These are phyloP conservation scores for Caenorhabditis sulstoni DNA, from an alignment of 2,888 invertebrate species.

Conservation along the genomic window DNA sequence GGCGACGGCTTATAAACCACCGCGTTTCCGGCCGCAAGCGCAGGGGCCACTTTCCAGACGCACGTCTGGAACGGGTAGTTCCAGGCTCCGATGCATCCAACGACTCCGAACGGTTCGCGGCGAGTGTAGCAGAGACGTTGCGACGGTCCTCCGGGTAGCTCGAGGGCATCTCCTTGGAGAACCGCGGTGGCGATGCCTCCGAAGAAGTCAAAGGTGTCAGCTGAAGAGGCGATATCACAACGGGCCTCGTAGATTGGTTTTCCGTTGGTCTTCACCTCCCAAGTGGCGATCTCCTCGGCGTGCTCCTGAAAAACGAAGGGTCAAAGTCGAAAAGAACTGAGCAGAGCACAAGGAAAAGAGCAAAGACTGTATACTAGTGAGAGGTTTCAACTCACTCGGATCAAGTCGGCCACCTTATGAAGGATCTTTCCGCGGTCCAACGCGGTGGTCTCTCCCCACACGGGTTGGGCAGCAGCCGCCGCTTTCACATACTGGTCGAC, in stretches of 20 bases:
- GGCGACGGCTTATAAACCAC: conserved; percentile 84
- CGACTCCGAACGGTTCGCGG: conserved; percentile 77
- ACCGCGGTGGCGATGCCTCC: conserved; percentile 80
- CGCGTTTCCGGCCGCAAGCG: conserved; percentile 83
- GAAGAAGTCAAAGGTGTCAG: conserved; percentile 83
- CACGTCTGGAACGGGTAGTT: conserved; percentile 79
- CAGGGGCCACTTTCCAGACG: conserved; percentile 81
- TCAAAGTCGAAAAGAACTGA: background rate
- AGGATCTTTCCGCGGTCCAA: conserved; percentile 75
- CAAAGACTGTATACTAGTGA: too few relatives aligned
- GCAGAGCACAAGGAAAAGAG: too few relatives aligned
- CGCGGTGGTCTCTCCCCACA: conserved; percentile 62
- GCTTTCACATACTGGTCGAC: conserved; percentile 60
- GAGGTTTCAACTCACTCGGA: conserved; percentile 64
- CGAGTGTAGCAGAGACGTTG: conserved; percentile 77
- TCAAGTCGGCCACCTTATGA: conserved; percentile 71
- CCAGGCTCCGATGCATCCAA: conserved; percentile 79
- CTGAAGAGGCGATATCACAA: conserved; percentile 83
- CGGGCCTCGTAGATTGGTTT: conserved; percentile 84
- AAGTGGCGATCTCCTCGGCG: conserved; percentile 80
- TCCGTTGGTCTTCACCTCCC: conserved; percentile 83
- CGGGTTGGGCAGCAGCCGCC: conserved; percentile 52
- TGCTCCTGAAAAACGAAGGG: conserved; percentile 76
- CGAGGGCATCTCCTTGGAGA: conserved; percentile 69
- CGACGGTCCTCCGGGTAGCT: conserved; percentile 69